Evolutionary conservation across 1,140 invertebrate genomes (phyloP), one percentile per base, ranked within the genome.

Genomic region (Leptoteleia sp.): DNA sequence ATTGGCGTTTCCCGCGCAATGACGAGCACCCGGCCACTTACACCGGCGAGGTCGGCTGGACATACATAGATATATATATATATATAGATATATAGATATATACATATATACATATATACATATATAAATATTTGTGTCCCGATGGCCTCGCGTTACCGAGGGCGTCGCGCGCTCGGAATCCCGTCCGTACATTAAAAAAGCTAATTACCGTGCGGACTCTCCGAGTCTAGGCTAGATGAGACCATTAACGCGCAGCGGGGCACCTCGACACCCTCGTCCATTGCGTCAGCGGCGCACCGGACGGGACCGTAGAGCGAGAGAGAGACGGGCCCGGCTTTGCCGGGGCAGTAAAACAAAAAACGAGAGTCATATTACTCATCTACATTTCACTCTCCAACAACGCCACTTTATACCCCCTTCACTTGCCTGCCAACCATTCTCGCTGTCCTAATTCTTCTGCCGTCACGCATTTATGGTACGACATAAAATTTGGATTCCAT

Each of bases 401-500:
- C 55, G 42, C 70, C 70, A 73, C 64, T 79, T 79, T 71, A 75
- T 75, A 65, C 71, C 59, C 76, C 57, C n/a, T 72, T 68, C 48
- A 40, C 42, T 76, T 68, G 55, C 59, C 78, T 68, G 71, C 77
- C 77, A 80, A 71, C 52, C 54, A 57, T 50, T 55, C 65, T n/a
- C n/a, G 61, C 77, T 72, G 78, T 76, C 72, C 78, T 80, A 80
- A 72, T 76, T 71, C 71, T 80, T 72, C 40, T 76, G 77, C 77
- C 71, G 71, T 76, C 77, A 76, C 71, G 71, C 71, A 72, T 80
- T 76, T 80, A 76, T 67, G 71, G 77, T 59, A 80, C 77, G 77
- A 80, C 77, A 80, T 80, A 80, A 76, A 80, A 80, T 80, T 71
- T 62, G 71, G 71, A 80, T 80, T 79, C 70, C 77, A 65, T 50